Percentiles rank a stretch among this genome's conserved stretches.
Evolutionary conservation across 2,113 vertebrate genomes (phyloP).

Genomic region (Cairina moschata): DNA sequence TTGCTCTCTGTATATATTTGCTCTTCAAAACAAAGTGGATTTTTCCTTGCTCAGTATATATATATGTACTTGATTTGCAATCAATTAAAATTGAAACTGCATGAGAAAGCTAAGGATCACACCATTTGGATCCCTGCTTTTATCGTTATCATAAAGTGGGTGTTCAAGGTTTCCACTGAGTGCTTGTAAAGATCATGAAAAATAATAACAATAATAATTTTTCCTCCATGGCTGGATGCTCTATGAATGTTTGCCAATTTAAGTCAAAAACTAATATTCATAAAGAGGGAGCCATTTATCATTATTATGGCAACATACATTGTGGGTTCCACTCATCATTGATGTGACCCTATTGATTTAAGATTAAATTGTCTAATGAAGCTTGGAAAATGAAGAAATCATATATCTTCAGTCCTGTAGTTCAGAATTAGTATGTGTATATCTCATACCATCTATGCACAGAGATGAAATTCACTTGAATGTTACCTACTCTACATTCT

Average conservation of each 20-base stretch:
- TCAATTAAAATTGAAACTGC: neutral
- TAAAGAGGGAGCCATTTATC: neutral
- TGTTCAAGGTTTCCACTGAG: neutral
- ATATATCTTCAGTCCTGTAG: neutral
- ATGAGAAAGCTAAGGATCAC: neutral
- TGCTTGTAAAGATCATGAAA: neutral
- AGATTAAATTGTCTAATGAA: neutral
- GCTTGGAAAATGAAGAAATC: neutral
- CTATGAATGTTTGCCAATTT: neutral
- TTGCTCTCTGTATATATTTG: neutral
- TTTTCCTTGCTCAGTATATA: neutral
- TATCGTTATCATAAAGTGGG: neutral
- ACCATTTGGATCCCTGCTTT: neutral
- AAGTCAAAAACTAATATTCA: neutral
- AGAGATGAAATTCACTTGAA: neutral
- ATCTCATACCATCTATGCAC: neutral
- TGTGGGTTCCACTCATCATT: neutral
- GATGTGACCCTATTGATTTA: neutral
- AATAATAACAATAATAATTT: neutral
- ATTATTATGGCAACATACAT: neutral
- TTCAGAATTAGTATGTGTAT: neutral
- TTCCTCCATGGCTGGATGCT: neutral
- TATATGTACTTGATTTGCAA: neutral
- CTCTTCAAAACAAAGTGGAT: neutral
- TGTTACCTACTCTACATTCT: neutral